Evolutionary conservation across 2,888 invertebrate species (phyloP).

Genomic region (Hydrotaea cyrtoneurina): DNA sequence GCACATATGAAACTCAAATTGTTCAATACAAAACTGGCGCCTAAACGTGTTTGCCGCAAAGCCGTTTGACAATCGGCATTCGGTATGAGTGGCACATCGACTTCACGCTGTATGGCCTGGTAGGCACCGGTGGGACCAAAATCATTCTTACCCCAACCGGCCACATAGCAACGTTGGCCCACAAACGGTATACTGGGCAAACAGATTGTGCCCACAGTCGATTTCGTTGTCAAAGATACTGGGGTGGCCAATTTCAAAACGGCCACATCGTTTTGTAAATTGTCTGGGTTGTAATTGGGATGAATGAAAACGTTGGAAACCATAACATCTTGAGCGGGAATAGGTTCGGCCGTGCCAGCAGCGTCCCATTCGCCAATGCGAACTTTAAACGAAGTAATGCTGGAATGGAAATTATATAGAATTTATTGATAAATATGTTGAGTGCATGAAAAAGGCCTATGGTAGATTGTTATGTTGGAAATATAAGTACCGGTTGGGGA

Average conservation of each 20-base stretch:
- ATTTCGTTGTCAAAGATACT: conserved; percentile 82
- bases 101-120: conserved; percentile 87
- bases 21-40: conserved; percentile 84
- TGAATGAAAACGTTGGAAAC: conserved; percentile 84
- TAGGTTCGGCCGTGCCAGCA: conserved; percentile 84
- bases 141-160: conserved; percentile 94
- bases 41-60: conserved; percentile 85
- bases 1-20: conserved; percentile 88
- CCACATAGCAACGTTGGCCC: conserved; percentile 83
- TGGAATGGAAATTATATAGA: conserved; percentile 53
- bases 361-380: conserved; percentile 90
- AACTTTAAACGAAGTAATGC: conserved; percentile 82
- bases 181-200: conserved; percentile 81
- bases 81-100: conserved; percentile 87
- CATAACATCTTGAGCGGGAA: conserved; percentile 84
- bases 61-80: conserved; percentile 85
- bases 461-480: too few species aligned
- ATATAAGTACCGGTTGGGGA: too few species aligned
- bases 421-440: too few species aligned
- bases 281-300: conserved; percentile 86
- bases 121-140: conserved; percentile 82
- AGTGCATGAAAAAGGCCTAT: too few species aligned
- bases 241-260: conserved; percentile 86
- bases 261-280: conserved; percentile 91
- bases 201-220: conserved; percentile 85